Evolutionary conservation across 2,888 invertebrate genomes (phyloP).

Genomic region (Lasioglossum lativentre): DNA sequence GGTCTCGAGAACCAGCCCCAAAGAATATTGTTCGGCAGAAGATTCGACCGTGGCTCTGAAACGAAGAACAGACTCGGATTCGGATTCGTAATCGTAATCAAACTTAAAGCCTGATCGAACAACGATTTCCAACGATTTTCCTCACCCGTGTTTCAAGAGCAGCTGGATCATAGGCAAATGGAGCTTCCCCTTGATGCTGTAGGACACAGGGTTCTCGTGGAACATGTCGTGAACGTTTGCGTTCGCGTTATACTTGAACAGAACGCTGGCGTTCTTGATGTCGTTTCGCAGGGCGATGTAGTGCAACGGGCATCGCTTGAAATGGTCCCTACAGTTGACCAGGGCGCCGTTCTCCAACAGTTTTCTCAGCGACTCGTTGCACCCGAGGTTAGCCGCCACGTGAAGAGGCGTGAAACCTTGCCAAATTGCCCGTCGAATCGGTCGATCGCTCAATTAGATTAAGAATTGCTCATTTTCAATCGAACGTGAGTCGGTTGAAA

Average conservation of each 20-base stretch:
- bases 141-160: not conserved
- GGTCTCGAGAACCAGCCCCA: not conserved
- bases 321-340: not conserved
- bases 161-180: not conserved
- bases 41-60: not conserved
- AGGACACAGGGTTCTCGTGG: not conserved
- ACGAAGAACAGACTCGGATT: not conserved
- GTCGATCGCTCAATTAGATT: not conserved
- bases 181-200: not conserved
- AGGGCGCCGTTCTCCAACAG: not conserved
- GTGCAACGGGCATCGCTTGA: constrained; percentile 1
- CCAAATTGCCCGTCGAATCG: not conserved
- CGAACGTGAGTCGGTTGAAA: not conserved
- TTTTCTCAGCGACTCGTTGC: not conserved
- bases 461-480: not conserved
- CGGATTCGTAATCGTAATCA: too few relatives aligned
- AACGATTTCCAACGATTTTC: not conserved
- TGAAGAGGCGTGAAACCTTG: not conserved
- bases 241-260: not conserved
- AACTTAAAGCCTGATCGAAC: too few relatives aligned
- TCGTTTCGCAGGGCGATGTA: not conserved
- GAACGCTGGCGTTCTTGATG: not conserved
- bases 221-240: not conserved
- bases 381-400: not conserved
- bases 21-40: not conserved